Evolutionary conservation across 2,888 invertebrate genomes (phyloP).

Genomic region (Actias luna): DNA sequence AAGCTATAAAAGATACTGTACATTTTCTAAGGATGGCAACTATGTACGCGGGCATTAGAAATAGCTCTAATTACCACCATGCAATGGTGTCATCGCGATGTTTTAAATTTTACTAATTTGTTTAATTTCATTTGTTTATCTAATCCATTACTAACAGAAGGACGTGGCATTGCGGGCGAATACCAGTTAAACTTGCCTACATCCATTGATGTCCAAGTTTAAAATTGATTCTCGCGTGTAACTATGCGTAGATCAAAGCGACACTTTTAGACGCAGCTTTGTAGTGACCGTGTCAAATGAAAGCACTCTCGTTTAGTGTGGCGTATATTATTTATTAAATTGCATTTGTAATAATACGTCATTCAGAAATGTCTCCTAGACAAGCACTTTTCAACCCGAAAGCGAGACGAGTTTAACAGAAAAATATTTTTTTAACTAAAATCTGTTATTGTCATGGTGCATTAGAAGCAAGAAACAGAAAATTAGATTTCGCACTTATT

Average conservation of each 20-base stretch:
- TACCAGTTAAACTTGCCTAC: not conserved
- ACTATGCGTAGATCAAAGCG: conserved; percentile 11
- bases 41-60: too few species aligned
- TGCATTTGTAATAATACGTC: not conserved
- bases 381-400: not conserved
- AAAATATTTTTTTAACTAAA: too few species aligned
- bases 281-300: conserved; percentile 2
- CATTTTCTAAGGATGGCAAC: too few species aligned
- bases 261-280: conserved; percentile 7
- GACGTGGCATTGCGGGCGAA: not conserved
- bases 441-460: too few species aligned
- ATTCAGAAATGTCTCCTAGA: not conserved
- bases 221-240: not conserved
- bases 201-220: not conserved
- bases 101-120: too few species aligned
- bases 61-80: too few species aligned
- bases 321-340: not conserved
- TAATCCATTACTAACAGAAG: not conserved
- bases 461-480: too few species aligned
- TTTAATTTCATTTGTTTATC: too few species aligned
- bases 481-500: too few species aligned
- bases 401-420: not conserved
- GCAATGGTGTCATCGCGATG: too few species aligned
- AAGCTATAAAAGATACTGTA: too few species aligned
- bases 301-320: not conserved